Evolutionary conservation across 2,888 invertebrate genomes (phyloP).

Genomic region (Eristalis intricaria): DNA sequence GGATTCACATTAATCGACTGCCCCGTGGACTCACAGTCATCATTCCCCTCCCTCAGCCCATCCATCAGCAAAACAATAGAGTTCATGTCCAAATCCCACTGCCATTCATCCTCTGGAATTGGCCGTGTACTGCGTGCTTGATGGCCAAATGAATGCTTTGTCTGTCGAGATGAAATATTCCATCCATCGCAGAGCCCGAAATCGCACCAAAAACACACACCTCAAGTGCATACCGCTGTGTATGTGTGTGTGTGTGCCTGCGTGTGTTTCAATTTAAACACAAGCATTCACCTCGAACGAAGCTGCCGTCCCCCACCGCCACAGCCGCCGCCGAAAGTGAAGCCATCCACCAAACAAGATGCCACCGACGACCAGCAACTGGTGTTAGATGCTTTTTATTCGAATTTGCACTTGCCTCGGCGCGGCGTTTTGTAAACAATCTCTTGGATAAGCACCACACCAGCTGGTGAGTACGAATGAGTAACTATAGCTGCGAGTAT

Average conservation of each 20-base stretch:
- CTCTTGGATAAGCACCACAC: conserved; percentile 50
- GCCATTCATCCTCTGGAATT: background rate
- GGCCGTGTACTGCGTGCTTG: background rate
- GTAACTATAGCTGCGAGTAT: background rate
- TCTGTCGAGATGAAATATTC: conserved; percentile 11
- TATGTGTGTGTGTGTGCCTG: background rate
- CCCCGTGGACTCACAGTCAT: background rate
- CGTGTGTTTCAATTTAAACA: conserved; percentile 32
- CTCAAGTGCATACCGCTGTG: background rate
- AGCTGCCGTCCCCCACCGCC: background rate
- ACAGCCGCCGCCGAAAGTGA: background rate
- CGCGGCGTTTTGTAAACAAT: conserved; percentile 53
- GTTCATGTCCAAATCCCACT: background rate
- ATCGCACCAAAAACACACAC: conserved; percentile 37
- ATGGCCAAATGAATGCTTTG: conserved; percentile 4
- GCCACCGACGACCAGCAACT: conserved; percentile 2
- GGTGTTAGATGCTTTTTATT: conserved; percentile 33
- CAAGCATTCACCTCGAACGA: conserved; percentile 56
- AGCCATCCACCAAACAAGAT: conserved; percentile 25
- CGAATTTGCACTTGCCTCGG: conserved; percentile 64
- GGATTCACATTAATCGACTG: background rate
- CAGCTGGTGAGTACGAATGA: background rate
- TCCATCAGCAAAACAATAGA: background rate
- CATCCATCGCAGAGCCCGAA: conserved; percentile 1
- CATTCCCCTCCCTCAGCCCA: background rate